Base-by-base conservation (phyloP, 2,888 invertebrate species). In the Hirtodrosophila histrioides region DNA sequence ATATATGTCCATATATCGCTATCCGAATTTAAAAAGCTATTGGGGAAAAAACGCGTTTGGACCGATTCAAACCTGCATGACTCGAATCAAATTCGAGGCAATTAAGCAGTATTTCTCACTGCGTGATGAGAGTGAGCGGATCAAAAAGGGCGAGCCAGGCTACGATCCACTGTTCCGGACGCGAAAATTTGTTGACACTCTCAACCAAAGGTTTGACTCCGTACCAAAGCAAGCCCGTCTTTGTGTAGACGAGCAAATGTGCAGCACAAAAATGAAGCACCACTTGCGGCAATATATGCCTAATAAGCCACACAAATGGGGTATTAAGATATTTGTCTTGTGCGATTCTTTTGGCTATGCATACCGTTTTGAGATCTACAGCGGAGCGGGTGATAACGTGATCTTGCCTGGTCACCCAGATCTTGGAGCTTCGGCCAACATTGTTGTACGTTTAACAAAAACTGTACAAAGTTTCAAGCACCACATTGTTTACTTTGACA, bases 221-320 rank as follows among this genome's bases (percentile, higher is more conserved):
- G 17, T 17, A 56, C 64, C 69, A 55, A 70, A 74, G 50, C 41
- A 58, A 44, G 49, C 53, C 12, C 67, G 65, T 12, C 62, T 62
- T 35, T 68, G 54, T 55, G 41, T 60, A 6, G 61, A 69, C 29
- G 65, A 73, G 24, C 57, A 73, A 62, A 69, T 73, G 63, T 74
- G 55, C 39, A 66, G 53, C 53, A 54, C 51, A 33, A 70, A 70
- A 63, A 48, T 60, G 23, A 46, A 36, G 12, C 64, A 63, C 43
- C 49, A 71, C 36, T 31, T 66, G 12, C 56, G 55, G 2, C 51
- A 61, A 11, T 62, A 69, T 49, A 51, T 65, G 37, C 60, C 66
- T 9, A 67, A 58, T 66, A 66, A 66, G 35, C 61, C 50, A 8
- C 61, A 72, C 37, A 63, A 63, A 49, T 53, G 58, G 55, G 40